Evolutionary conservation across 2,797 vertebrate genomes (phyloP).

Genomic region (Meriones psammophilus): DNA sequence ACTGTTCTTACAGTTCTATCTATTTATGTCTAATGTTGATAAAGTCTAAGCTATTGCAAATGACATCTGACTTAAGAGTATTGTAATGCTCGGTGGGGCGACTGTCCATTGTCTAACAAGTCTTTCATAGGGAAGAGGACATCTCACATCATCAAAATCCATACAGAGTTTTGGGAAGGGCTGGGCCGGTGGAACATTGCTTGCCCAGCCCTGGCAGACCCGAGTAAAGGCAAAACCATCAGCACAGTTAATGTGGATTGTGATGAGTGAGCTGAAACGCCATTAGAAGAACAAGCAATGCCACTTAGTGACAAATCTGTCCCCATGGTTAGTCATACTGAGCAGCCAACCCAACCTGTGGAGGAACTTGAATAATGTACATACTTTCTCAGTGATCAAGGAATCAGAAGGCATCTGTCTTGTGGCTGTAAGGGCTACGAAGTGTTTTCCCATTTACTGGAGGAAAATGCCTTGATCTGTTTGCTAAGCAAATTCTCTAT

Average conservation of each 20-base stretch:
- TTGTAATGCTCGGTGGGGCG: neutral
- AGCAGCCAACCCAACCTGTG: slow-evolving; percentile 95
- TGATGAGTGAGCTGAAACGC: neutral
- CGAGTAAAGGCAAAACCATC: neutral
- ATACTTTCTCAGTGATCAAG: slow-evolving; percentile 91
- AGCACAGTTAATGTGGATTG: neutral
- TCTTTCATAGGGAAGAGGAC: neutral
- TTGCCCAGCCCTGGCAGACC: neutral
- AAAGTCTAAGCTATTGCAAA: neutral
- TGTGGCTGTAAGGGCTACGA: slow-evolving; percentile 4
- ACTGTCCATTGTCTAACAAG: neutral
- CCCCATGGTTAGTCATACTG: slow-evolving; percentile 89
- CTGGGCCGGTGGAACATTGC: too few species aligned
- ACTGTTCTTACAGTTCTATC: neutral
- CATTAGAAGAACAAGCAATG: neutral
- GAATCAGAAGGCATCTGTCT: slow-evolving; percentile 78
- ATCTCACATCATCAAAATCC: neutral
- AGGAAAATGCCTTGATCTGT: neutral
- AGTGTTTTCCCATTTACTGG: slow-evolving; percentile 58
- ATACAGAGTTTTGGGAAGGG: neutral
- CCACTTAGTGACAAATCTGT: neutral
- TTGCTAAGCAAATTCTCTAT: neutral
- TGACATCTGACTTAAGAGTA: neutral
- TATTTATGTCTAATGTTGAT: neutral
- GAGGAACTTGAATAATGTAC: slow-evolving; percentile 87